A percentile compares a stretch with the other conserved stretches of the same genome.
Conservation (phyloP, 2,113 vertebrate genomes). For the Synodontis membranacea region DNA sequence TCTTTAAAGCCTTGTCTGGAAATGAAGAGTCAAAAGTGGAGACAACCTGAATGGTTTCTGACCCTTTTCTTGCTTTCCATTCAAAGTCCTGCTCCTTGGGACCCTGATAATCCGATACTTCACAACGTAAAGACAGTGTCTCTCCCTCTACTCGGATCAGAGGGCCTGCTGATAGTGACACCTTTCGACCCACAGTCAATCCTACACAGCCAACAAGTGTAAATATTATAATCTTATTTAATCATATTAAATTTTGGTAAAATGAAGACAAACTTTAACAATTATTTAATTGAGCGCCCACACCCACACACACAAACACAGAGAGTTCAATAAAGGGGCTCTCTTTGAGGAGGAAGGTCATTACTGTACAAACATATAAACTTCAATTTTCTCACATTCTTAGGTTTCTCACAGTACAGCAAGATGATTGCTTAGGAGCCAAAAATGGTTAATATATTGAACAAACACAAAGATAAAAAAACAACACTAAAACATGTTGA, state of each 20-base stretch:
- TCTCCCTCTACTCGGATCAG: constrained; percentile 55
- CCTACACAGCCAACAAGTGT: neutral
- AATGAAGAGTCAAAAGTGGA: constrained; percentile 86
- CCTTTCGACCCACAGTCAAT: constrained; percentile 28
- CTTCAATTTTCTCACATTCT: neutral
- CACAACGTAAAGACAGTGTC: constrained; percentile 49
- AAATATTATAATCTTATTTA: neutral
- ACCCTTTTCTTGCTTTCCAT: constrained; percentile 72
- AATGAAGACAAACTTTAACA: neutral
- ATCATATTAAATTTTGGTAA: neutral
- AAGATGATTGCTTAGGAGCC: neutral
- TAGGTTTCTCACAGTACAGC: neutral
- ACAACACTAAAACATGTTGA: too few species aligned
- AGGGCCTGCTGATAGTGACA: constrained; percentile 41
- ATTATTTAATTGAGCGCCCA: neutral
- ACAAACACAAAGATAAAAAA: neutral
- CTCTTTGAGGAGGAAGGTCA: neutral
- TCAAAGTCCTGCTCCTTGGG: constrained; percentile 84
- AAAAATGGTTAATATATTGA: neutral
- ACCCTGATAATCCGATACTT: constrained; percentile 54
- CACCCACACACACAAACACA: neutral
- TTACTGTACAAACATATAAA: neutral
- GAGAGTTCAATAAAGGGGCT: neutral
- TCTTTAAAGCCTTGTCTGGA: constrained; percentile 71
- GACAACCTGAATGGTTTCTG: constrained; percentile 70